phyloP scores from a whole-genome alignment of 2,888 invertebrate genomes.

The Polydrusus tereticollis region DNA sequence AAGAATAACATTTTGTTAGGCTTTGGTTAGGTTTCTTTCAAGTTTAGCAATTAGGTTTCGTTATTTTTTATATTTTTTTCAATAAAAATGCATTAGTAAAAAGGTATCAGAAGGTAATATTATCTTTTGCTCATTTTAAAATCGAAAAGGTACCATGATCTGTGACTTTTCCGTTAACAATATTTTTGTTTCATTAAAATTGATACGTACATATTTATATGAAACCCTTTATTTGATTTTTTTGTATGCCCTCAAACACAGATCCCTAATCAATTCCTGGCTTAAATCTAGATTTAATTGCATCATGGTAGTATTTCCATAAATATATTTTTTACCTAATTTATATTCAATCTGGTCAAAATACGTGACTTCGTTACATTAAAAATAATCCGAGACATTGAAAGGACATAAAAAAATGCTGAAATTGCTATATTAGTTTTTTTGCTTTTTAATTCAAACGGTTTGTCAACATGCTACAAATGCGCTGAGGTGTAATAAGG shows the following conservation, averaged over 20 bases:
- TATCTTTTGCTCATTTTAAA: neutral
- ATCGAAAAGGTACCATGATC: too few species aligned
- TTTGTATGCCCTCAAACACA: too few species aligned
- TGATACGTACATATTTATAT: too few species aligned
- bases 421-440: slow-evolving; percentile 2
- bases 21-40: neutral
- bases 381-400: neutral
- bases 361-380: neutral
- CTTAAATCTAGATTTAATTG: too few species aligned
- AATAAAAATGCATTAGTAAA: neutral
- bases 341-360: neutral
- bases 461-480: neutral
- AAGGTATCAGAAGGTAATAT: too few species aligned
- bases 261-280: too few species aligned
- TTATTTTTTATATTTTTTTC: neutral
- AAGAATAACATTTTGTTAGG: slow-evolving; percentile 17
- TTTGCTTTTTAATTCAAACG: neutral
- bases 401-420: neutral
- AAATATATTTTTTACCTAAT: neutral
- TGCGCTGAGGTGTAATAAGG: neutral
- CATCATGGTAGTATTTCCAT: neutral
- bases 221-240: too few species aligned
- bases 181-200: too few species aligned
- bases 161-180: too few species aligned
- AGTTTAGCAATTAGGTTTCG: neutral